A percentile compares a stretch with the other conserved stretches of the same genome.
These are phyloP conservation scores for Deilephila porcellus DNA, from an alignment of 2,888 invertebrate species.

Conservation along the genomic window DNA sequence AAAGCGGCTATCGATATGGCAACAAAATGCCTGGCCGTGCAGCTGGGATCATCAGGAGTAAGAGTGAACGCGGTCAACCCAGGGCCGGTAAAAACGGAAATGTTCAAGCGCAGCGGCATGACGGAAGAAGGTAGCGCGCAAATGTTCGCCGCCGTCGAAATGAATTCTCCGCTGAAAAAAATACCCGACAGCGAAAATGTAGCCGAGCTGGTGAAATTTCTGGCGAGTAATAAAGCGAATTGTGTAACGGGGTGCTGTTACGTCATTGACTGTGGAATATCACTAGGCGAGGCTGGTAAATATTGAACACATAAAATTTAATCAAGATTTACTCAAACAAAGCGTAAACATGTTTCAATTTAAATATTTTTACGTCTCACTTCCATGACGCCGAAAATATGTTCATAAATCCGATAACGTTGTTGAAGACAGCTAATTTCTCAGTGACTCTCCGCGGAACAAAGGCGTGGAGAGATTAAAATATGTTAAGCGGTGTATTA, in stretches of 20 bases:
- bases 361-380: slow-evolving; percentile 32
- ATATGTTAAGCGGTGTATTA: slow-evolving; percentile 62
- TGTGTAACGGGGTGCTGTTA: slow-evolving; percentile 66
- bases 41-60: slow-evolving; percentile 62
- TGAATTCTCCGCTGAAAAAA: slow-evolving; percentile 58
- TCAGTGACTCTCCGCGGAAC: slow-evolving; percentile 58
- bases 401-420: slow-evolving; percentile 61
- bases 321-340: slow-evolving; percentile 18
- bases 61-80: slow-evolving; percentile 72
- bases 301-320: slow-evolving; percentile 43
- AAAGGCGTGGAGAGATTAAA: slow-evolving; percentile 69
- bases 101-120: slow-evolving; percentile 64
- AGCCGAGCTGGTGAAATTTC: slow-evolving; percentile 63
- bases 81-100: slow-evolving; percentile 66
- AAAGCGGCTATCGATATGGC: slow-evolving; percentile 73
- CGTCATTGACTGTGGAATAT: slow-evolving; percentile 65
- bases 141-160: slow-evolving; percentile 54
- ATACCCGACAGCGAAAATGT: slow-evolving; percentile 61
- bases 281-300: slow-evolving; percentile 56
- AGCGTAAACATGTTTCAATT: slow-evolving; percentile 25
- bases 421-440: slow-evolving; percentile 60
- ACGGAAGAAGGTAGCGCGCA: slow-evolving; percentile 52
- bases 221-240: slow-evolving; percentile 66
- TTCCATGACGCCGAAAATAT: slow-evolving; percentile 39
- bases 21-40: slow-evolving; percentile 68